Conservation (phyloP, 2,113 vertebrate genomes). For the Oncorhynchus clarkii region DNA sequence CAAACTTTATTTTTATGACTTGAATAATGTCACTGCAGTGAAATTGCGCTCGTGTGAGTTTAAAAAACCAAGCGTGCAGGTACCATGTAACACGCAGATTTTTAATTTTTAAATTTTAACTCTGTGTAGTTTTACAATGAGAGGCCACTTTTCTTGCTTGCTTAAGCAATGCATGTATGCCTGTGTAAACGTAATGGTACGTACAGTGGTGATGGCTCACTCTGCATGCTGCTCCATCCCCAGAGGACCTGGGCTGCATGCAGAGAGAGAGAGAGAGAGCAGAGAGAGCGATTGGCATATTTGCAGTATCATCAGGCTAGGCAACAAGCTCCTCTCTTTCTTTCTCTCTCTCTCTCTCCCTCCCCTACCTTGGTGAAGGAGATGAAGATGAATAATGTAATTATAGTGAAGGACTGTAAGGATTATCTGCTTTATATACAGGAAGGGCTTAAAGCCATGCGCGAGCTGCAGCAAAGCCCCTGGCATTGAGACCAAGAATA, state of each 20-base stretch:
- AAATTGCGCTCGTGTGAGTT: not conserved
- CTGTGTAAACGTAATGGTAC: conserved; percentile 15
- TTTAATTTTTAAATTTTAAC: too few relatives aligned
- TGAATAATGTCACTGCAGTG: not conserved
- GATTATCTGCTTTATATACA: conserved; percentile 47
- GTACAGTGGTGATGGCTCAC: conserved; percentile 22
- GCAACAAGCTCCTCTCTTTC: conserved; percentile 16
- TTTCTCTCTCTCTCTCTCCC: conserved; percentile 6
- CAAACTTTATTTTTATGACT: not conserved
- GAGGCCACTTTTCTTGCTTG: conserved; percentile 25
- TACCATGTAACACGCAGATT: too few relatives aligned
- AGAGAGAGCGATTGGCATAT: conserved; percentile 21
- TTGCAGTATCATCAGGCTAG: conserved; percentile 26
- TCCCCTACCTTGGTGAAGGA: conserved; percentile 44
- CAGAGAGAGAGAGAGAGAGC: conserved; percentile 10
- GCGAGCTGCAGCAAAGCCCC: conserved; percentile 38
- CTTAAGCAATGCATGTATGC: conserved; percentile 16
- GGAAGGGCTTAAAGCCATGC: conserved; percentile 35
- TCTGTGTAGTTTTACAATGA: not conserved
- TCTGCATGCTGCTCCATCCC: conserved; percentile 27
- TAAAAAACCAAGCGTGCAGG: not conserved
- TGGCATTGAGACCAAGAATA: conserved; percentile 10
- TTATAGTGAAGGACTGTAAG: conserved; percentile 51
- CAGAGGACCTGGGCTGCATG: conserved; percentile 19
- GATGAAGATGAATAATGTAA: conserved; percentile 61